phyloP scores from a whole-genome alignment of 2,113 vertebrate species.

The Odocoileus virginianus region DNA sequence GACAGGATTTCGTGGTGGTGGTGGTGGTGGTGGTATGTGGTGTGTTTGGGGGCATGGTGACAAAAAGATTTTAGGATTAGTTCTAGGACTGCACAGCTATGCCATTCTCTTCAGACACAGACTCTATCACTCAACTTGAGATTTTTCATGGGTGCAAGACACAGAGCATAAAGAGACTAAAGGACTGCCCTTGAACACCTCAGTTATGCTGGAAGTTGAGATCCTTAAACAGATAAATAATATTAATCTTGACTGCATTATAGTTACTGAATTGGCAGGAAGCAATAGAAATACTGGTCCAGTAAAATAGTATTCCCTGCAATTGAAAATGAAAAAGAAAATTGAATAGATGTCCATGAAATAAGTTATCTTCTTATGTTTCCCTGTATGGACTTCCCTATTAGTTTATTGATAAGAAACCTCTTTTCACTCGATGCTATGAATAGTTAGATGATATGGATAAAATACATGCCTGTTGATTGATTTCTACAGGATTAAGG shows the following conservation, averaged over 20 bases:
- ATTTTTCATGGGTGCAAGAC: neutral
- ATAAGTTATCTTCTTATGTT: neutral
- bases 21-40: neutral
- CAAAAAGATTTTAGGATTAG: neutral
- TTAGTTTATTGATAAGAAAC: neutral
- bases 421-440: neutral
- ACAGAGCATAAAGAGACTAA: neutral
- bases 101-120: neutral
- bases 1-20: neutral
- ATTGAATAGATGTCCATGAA: neutral
- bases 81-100: neutral
- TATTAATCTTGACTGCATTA: neutral
- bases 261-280: neutral
- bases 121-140: neutral
- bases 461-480: neutral
- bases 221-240: neutral
- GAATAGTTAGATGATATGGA: neutral
- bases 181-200: neutral
- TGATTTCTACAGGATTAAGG: neutral
- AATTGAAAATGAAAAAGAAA: neutral
- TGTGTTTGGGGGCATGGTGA: neutral
- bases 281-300: neutral
- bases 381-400: neutral
- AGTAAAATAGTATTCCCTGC: neutral
- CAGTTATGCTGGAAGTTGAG: neutral